phyloP scores from a whole-genome alignment of 2,888 invertebrate genomes.

The Molorchus minor region DNA sequence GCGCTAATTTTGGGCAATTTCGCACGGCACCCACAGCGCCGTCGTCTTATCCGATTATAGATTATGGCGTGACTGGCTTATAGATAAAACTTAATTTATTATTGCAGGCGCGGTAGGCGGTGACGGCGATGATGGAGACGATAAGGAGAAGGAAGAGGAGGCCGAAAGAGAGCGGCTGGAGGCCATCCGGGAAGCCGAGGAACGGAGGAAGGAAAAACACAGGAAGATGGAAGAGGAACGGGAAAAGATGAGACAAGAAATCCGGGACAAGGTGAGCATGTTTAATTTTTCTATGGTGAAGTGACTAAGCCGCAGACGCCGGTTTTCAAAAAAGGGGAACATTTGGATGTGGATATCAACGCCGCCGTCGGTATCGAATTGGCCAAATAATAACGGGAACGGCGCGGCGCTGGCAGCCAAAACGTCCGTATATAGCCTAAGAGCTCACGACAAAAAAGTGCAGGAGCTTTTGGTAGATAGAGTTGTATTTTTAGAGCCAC shows the following conservation, averaged over 20 bases:
- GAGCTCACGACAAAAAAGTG: no score
- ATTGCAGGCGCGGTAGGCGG: constrained; percentile 86
- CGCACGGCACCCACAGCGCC: background rate
- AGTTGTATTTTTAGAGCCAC: no score
- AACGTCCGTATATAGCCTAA: no score
- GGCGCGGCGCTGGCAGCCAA: no score
- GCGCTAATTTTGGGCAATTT: background rate
- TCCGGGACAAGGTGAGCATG: constrained; percentile 92
- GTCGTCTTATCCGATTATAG: background rate
- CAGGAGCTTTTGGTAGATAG: no score
- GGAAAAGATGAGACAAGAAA: constrained; percentile 99
- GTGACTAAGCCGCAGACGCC: no score
- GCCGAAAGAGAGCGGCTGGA: constrained; percentile 97
- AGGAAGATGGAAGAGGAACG: constrained; percentile 99
- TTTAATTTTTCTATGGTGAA: background rate
- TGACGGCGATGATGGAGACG: constrained; percentile 91
- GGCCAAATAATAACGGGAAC: no score
- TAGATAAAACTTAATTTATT: constrained; percentile 18
- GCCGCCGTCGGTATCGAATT: no score
- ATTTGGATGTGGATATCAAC: no score
- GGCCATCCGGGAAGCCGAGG: constrained; percentile 97
- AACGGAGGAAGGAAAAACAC: constrained; percentile 98
- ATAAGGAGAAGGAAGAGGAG: constrained; percentile 98
- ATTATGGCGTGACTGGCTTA: no score
- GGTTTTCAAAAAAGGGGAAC: no score